Conservation (phyloP, 2,113 vertebrate genomes). For the Procapra przewalskii region DNA sequence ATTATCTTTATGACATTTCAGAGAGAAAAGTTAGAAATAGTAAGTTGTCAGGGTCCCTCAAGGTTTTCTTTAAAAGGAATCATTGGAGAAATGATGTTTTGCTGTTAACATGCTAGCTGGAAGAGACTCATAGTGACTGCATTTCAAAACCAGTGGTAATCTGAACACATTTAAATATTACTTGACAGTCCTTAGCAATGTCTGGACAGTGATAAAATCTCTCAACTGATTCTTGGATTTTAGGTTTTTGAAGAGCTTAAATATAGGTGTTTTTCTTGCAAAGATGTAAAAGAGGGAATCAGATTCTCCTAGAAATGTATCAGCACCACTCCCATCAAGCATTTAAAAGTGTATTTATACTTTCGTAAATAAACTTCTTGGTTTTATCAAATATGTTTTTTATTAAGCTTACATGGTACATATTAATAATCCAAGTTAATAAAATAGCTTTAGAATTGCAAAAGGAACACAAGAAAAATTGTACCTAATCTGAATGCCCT, state of each 20-base stretch:
- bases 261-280: constrained; percentile 3
- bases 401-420: background rate
- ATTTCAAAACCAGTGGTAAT: constrained; percentile 22
- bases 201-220: constrained; percentile 21
- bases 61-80: constrained; percentile 1
- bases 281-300: background rate
- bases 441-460: background rate
- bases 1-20: constrained; percentile 6
- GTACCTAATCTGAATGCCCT: background rate
- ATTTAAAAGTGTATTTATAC: constrained; percentile 16
- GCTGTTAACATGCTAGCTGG: background rate
- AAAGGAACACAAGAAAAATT: constrained; percentile 10
- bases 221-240: constrained; percentile 1
- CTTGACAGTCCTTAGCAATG: background rate
- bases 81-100: background rate
- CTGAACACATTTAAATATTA: constrained; percentile 18
- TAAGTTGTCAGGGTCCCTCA: background rate
- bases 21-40: background rate
- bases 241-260: constrained; percentile 24
- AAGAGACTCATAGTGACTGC: background rate
- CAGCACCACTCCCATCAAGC: background rate
- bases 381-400: constrained; percentile 1
- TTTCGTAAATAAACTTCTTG: constrained; percentile 7
- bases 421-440: constrained; percentile 15
- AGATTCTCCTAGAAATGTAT: constrained; percentile 2